phyloP scores from a whole-genome alignment of 2,797 vertebrate genomes.

The Eleutherodactylus coqui region DNA sequence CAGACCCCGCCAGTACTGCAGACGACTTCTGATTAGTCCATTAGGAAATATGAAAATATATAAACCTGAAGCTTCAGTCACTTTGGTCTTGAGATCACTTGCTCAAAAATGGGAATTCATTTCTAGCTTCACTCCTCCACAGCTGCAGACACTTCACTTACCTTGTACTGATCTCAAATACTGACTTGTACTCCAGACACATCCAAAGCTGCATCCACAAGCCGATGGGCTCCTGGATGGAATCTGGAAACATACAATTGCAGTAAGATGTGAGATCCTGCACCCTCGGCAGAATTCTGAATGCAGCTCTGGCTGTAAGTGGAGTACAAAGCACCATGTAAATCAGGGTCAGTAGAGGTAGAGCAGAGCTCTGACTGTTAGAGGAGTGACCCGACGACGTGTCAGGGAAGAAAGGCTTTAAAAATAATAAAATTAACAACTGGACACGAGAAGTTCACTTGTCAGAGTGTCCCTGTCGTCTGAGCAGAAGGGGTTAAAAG shows the following conservation, averaged over 20 bases:
- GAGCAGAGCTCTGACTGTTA: too few species aligned
- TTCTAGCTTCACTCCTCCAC: not conserved
- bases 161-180: not conserved
- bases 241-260: too few species aligned
- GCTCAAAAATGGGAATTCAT: not conserved
- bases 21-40: not conserved
- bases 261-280: not conserved
- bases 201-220: not conserved
- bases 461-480: slow-evolving; percentile 13
- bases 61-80: not conserved
- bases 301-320: not conserved
- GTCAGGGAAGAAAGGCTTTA: not conserved
- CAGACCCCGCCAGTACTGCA: not conserved
- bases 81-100: slow-evolving; percentile 24
- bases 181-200: not conserved
- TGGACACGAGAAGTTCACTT: not conserved
- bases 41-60: not conserved
- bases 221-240: too few species aligned
- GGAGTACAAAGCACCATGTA: not conserved
- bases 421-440: not conserved
- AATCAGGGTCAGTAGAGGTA: not conserved
- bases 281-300: not conserved
- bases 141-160: too few species aligned
- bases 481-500: slow-evolving; percentile 15
- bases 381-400: not conserved